phyloP scores from a whole-genome alignment of 2,888 invertebrate genomes.

The Volucella inanis region DNA sequence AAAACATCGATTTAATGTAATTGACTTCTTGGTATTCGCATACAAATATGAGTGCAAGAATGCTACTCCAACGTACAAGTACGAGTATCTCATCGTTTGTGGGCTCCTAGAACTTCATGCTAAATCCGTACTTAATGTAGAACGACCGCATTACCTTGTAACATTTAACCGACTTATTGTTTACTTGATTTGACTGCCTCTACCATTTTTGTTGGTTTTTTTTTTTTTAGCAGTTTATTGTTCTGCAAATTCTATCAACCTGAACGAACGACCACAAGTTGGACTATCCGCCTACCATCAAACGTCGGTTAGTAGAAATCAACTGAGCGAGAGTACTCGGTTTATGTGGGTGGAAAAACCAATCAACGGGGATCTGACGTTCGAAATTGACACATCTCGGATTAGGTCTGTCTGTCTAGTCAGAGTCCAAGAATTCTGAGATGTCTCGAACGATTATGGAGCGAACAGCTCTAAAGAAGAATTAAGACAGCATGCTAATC shows the following conservation, averaged over 20 bases:
- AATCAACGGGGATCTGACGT: slow-evolving; percentile 23
- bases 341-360: slow-evolving; percentile 49
- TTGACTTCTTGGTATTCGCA: slow-evolving; percentile 47
- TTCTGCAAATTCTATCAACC: slow-evolving; percentile 19
- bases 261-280: neutral
- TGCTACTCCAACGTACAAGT: too few relatives aligned
- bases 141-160: slow-evolving; percentile 41
- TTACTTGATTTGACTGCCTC: neutral
- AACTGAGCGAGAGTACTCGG: neutral
- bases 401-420: slow-evolving; percentile 40
- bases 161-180: slow-evolving; percentile 18
- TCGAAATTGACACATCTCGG: slow-evolving; percentile 52
- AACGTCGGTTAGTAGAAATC: neutral
- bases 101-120: neutral
- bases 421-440: slow-evolving; percentile 34
- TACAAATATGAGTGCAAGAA: neutral
- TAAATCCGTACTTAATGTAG: slow-evolving; percentile 39
- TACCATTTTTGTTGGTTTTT: neutral
- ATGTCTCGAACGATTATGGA: slow-evolving; percentile 38
- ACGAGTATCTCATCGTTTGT: slow-evolving; percentile 1
- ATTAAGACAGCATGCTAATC: slow-evolving; percentile 27
- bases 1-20: slow-evolving; percentile 48
- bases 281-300: slow-evolving; percentile 26
- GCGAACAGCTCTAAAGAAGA: neutral
- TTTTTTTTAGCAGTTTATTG: neutral